Evolutionary conservation across 1,140 invertebrate genomes (phyloP), one percentile per base, ranked within the genome.

Genomic region (Asobara japonica): DNA sequence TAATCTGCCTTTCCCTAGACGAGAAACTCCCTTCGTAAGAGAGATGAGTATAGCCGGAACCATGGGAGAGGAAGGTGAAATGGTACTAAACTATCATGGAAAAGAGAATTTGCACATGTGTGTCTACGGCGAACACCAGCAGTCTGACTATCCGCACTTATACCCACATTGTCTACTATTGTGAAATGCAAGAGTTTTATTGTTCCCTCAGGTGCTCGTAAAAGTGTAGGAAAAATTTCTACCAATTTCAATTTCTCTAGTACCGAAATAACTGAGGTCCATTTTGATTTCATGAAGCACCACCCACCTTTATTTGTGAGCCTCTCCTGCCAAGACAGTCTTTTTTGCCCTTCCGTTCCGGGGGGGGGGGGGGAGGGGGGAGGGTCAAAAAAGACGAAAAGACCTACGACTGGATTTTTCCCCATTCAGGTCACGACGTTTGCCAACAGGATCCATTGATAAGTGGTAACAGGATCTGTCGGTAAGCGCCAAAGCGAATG

Each of bases 391-490:
- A n/a, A n/a, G n/a, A 25, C 33, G 16, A 29, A 67, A 25, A 41
- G 7, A 51, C 18, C 38, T 3, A 45, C 3, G 20, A 25, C 65
- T 45, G 33, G 36, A 18, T 36, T 65, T 41, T 41, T 67, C 45
- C 2, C 33, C 27, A 69, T 48, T 56, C 66, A 33, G 45, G 66
- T 69, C 66, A 56, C 66, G 66, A 25, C 45, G 45, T 36, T 69
- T 60, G 29, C 45, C 66, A 69, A 33, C 16, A 60, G 45, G 31
- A 69, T 69, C 66, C 31, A 69, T 67, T 41, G 65, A 25, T 51
- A 51, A 68, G 65, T 69, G 48, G 66, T 51, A 69, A 69, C 30
- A 69, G 0, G 66, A 69, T 69, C 27, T 56, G 33, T 48, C n/a
- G 38, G 65, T 66, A 66, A 45, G 27, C 27, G 18, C 45, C 27